Base-by-base conservation (phyloP, 2,888 invertebrate species). In the Apotomis turbidana region DNA sequence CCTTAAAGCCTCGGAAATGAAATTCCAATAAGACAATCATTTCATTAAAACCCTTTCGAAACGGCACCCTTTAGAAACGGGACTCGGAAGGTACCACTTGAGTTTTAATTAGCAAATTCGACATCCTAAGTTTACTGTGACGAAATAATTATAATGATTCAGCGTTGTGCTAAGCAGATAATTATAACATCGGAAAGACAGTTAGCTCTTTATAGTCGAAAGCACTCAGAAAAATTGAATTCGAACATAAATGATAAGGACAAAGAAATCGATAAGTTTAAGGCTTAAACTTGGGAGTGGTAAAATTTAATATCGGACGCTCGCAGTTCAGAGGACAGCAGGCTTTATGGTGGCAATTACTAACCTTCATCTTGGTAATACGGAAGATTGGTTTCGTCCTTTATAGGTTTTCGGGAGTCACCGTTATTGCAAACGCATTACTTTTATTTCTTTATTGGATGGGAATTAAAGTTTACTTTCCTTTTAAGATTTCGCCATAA, bases 291-390 rank as follows among this genome's bases (percentile, higher is more conserved):
- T 90, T 86, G 79, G 84, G 77, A 82, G 85, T 83, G 88, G 85
- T 91, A 90, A 92, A 92, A 90, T 90, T 89, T 92, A 88, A 92
- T 89, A 90, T 84, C 85, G 83, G 75, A 77, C 81, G 76, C 83
- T 82, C 81, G 80, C 84, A 84, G 84, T 87, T 88, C 82, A 81
- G 84, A 85, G 85, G 88, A 88, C 88, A 90, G 87, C 90, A 85
- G 89, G 87, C 78, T 92, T 93, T 91, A 93, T 88, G 81, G 85
- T 79, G 74, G 85, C 91, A 90, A 92, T 93, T 90, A 89, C 90
- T 87, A 89, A 85, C 89, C 88, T 88, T 90, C 90, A 88, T 89
- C 87, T 87, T 81, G 80, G 85, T 87, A 90, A 90, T 86, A 83
- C 82, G 85, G 84, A 82, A 86, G 87, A 91, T 90, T 89, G 90